These are phyloP conservation scores for Melieria crassipennis DNA, from an alignment of 2,888 invertebrate species.

Conservation along the genomic window DNA sequence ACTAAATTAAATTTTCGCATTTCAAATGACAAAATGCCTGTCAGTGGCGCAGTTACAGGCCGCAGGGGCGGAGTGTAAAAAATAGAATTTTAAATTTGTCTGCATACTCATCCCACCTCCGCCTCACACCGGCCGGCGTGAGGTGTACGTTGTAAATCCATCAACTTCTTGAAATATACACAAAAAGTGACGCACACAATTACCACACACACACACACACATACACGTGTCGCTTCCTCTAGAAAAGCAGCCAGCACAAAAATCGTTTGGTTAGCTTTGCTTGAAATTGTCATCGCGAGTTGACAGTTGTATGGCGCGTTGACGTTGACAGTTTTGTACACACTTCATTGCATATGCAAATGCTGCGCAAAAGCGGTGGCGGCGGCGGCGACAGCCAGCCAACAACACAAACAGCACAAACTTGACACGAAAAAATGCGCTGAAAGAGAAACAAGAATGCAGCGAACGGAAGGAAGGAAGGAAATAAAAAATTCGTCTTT, in stretches of 20 bases:
- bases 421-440: no score
- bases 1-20: constrained; percentile 52
- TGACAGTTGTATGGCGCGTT: constrained; percentile 61
- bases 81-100: constrained; percentile 33
- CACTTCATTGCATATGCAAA: constrained; percentile 54
- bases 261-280: constrained; percentile 41
- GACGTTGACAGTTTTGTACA: constrained; percentile 49
- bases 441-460: no score
- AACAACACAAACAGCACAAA: no score
- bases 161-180: constrained; percentile 52
- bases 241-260: not conserved
- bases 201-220: not conserved
- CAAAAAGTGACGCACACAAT: constrained; percentile 19
- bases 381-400: not conserved
- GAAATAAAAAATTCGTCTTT: constrained; percentile 39
- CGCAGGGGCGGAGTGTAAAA: constrained; percentile 6
- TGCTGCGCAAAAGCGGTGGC: constrained; percentile 49
- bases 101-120: constrained; percentile 33
- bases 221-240: not conserved
- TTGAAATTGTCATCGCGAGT: constrained; percentile 60
- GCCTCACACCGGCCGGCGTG: constrained; percentile 19
- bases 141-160: constrained; percentile 52
- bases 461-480: constrained; percentile 26
- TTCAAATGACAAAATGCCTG: constrained; percentile 55
- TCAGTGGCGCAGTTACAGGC: constrained; percentile 11